Percentiles rank a stretch among this genome's conserved stretches.
phyloP scores from a whole-genome alignment of 2,113 vertebrate species.

The Grus americana region DNA sequence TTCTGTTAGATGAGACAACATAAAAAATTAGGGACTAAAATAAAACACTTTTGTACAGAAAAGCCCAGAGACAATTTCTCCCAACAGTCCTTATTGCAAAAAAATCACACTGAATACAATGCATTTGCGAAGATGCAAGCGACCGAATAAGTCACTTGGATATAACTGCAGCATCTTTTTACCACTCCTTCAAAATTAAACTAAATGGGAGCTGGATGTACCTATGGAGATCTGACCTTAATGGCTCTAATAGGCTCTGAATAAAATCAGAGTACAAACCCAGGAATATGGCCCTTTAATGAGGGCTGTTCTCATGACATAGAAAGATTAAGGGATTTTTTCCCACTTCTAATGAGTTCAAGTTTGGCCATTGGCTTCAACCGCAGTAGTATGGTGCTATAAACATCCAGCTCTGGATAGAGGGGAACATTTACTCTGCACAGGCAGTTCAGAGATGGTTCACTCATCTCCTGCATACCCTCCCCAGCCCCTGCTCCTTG shows the following conservation, averaged over 20 bases:
- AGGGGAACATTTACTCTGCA: background rate
- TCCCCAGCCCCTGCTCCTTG: background rate
- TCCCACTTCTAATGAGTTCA: background rate
- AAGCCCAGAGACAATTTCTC: background rate
- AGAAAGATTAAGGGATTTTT: background rate
- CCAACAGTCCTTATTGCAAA: background rate
- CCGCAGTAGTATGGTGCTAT: accelerated
- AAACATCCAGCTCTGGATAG: too few species aligned
- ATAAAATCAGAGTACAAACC: background rate
- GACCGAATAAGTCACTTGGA: background rate
- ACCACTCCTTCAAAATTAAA: background rate
- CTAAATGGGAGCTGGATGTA: background rate
- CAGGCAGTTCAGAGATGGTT: background rate
- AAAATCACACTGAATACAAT: background rate
- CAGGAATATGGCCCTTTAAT: background rate
- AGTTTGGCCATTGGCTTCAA: background rate
- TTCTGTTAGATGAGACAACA: background rate
- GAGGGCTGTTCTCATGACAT: background rate
- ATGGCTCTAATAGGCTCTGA: background rate
- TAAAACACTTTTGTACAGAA: background rate
- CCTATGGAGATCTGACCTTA: background rate
- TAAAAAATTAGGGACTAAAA: background rate
- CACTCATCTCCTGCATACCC: accelerated
- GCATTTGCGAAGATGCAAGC: background rate
- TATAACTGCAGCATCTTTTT: background rate